Evolutionary conservation across 2,797 vertebrate genomes (phyloP), one percentile per base, ranked within the genome.

Genomic region (Anguilla megastoma): DNA sequence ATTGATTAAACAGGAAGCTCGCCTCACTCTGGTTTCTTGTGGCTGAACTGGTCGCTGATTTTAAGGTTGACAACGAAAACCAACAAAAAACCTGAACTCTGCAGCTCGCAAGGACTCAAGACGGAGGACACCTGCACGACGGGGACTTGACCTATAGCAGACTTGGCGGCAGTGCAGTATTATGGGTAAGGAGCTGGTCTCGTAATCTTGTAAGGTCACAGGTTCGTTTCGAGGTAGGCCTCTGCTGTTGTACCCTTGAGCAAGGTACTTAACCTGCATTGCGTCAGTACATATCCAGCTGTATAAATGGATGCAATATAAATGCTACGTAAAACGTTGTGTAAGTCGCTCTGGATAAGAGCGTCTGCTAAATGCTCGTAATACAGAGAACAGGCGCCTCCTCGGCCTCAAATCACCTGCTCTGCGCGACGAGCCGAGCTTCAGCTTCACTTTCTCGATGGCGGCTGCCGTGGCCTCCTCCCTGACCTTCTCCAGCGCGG

Each of bases 381-480:
- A 41, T 3, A 41, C 27, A 80, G 18, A 80, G 45, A 50, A 6
- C 18, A 21, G 7, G 41, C 79, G 0, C 18, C 79, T 30, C 41
- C 41, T 9, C 7, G 9, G 24, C 88, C 90, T 45, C 12, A 89
- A 33, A 92, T 92, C 91, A 90, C 95, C 94, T 83, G 82, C 33
- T 85, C 56, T 87, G 48, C 89, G 24, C 69, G 9, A 80, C 71
- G 8, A 83, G 41, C 94, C 91, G 89, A 95, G 88, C 54, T 89
- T 95, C 56, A 90, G 91, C 93, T 93, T 95, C 87, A 98, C 92
- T 89, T 76, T 90, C 89, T 93, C 91, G 90, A 97, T 93, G 24
- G 97, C 96, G 0, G 84, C 84, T 88, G 92, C 89, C 21, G 94
- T 95, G 84, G 95, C 91, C 9, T 97, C 95, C 60, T 89, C 91